Conservation (phyloP, 2,797 vertebrate genomes). For the Neostethus bicornis region DNA sequence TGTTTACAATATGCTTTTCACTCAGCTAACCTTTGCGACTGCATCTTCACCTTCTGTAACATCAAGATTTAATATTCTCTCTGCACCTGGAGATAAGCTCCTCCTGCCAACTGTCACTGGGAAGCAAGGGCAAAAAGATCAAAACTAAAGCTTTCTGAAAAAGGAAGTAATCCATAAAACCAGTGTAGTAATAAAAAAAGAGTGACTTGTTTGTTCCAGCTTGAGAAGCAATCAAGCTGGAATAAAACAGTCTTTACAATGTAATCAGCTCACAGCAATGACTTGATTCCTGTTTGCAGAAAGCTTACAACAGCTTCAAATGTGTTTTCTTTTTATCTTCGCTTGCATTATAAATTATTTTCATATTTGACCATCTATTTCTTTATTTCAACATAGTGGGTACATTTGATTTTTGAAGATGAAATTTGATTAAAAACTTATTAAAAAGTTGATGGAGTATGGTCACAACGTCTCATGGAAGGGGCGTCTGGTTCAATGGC, state of each 20-base stretch:
- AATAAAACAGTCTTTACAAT: not conserved
- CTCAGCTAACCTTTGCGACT: slow-evolving; percentile 41
- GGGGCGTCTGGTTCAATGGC: too few relatives aligned
- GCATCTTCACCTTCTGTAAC: slow-evolving; percentile 49
- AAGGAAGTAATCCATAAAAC: slow-evolving; percentile 54
- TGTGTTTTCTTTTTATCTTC: not conserved
- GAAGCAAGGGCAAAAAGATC: slow-evolving; percentile 17
- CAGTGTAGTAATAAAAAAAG: slow-evolving; percentile 11
- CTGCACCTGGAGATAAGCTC: slow-evolving; percentile 53
- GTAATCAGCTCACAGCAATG: slow-evolving; percentile 8
- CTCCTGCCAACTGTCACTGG: slow-evolving; percentile 56
- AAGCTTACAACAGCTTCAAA: not conserved
- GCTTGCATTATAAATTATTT: too few relatives aligned
- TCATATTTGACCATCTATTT: too few relatives aligned
- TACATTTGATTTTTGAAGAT: too few relatives aligned
- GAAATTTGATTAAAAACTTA: too few relatives aligned
- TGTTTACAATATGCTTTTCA: slow-evolving; percentile 38
- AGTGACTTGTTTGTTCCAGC: slow-evolving; percentile 1
- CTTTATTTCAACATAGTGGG: too few relatives aligned
- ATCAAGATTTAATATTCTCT: slow-evolving; percentile 55
- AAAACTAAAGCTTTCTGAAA: slow-evolving; percentile 33
- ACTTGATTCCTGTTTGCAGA: not conserved
- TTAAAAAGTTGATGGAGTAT: too few relatives aligned
- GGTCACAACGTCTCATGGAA: too few relatives aligned
- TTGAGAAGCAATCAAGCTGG: slow-evolving; percentile 5